These are phyloP conservation scores for Micronycteris hirsuta DNA, from an alignment of 2,113 vertebrate species.

Conservation along the genomic window DNA sequence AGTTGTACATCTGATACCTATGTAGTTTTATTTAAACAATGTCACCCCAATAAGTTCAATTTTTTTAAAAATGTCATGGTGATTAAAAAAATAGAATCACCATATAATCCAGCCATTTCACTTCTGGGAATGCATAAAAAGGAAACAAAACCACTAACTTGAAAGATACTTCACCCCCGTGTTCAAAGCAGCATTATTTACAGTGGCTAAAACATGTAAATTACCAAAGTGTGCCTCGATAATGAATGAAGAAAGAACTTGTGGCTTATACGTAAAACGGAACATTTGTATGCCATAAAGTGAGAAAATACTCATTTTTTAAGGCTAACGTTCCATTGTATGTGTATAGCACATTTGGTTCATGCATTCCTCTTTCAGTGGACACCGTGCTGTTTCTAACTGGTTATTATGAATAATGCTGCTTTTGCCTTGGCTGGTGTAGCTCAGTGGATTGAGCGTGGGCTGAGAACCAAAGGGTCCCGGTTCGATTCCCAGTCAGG, in stretches of 20 bases:
- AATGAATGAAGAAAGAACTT: not conserved
- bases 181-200: not conserved
- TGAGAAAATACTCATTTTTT: not conserved
- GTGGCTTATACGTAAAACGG: not conserved
- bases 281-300: not conserved
- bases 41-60: not conserved
- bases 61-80: not conserved
- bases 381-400: not conserved
- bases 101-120: not conserved
- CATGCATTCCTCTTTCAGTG: not conserved
- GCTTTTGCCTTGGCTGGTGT: too few species aligned
- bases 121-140: not conserved
- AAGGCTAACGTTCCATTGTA: not conserved
- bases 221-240: not conserved
- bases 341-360: not conserved
- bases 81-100: not conserved
- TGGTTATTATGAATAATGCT: not conserved
- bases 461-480: too few species aligned
- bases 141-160: not conserved
- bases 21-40: not conserved
- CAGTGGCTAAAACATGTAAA: not conserved
- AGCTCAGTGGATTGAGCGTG: too few species aligned
- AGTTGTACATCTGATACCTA: not conserved
- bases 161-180: not conserved
- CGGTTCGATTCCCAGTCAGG: too few species aligned